Evolutionary conservation across 23 tunicate genomes (phyloP).

Genomic region (Diplosoma virens): DNA sequence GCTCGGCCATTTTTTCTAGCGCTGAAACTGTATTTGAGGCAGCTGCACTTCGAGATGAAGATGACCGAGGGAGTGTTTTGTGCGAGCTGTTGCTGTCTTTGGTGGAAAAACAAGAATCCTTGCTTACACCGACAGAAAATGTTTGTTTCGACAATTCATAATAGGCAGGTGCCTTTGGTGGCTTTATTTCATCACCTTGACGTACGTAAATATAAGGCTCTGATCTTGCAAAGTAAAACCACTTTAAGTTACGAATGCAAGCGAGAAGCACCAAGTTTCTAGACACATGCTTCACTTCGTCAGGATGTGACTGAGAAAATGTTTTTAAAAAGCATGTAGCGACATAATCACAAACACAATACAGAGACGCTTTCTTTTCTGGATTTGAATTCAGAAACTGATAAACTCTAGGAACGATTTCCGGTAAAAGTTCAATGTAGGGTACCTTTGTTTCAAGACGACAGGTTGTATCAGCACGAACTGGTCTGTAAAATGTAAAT

Average conservation of each 20-base stretch:
- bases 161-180: too few species aligned
- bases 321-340: not conserved
- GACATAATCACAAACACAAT: slow-evolving; percentile 5
- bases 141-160: too few species aligned
- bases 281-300: slow-evolving; percentile 24
- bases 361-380: slow-evolving; percentile 7
- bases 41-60: not conserved
- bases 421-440: slow-evolving; percentile 12
- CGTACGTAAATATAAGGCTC: slow-evolving; percentile 28
- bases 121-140: too few species aligned
- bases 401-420: not conserved
- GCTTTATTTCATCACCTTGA: too few species aligned
- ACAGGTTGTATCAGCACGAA: not conserved
- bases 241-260: slow-evolving; percentile 36
- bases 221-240: slow-evolving; percentile 35
- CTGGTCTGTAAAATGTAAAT: slow-evolving; percentile 14
- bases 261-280: slow-evolving; percentile 26
- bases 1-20: slow-evolving; percentile 36
- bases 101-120: too few species aligned
- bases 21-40: slow-evolving; percentile 24
- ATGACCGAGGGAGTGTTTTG: too few species aligned
- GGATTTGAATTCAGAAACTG: slow-evolving; percentile 12
- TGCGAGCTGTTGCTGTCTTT: too few species aligned
- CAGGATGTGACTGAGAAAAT: slow-evolving; percentile 2
- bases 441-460: not conserved